A percentile compares a stretch with the other conserved stretches of the same genome.
Evolutionary conservation across 1,140 invertebrate species (phyloP).

Genomic region (Megalopta genalis): DNA sequence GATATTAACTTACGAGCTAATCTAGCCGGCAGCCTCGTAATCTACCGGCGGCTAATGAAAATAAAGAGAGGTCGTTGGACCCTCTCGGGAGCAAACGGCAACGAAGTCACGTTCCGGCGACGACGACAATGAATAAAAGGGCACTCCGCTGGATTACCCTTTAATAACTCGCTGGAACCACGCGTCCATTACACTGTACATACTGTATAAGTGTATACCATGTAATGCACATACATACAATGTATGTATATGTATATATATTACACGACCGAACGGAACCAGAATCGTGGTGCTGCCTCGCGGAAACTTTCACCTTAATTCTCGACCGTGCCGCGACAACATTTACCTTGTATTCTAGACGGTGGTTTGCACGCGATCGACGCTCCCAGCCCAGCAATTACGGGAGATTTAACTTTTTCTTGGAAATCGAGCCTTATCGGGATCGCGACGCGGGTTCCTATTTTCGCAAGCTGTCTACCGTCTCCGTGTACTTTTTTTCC

Average conservation of each 20-base stretch:
- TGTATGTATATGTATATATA: no score
- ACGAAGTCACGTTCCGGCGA: slow-evolving; percentile 41
- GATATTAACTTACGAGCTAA: slow-evolving; percentile 46
- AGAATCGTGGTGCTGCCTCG: background rate
- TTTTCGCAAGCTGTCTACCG: no score
- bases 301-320: slow-evolving; percentile 32
- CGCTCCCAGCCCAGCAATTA: background rate
- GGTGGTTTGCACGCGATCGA: slow-evolving; percentile 22
- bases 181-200: slow-evolving; percentile 18
- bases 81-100: slow-evolving; percentile 47
- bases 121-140: slow-evolving; percentile 47
- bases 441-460: no score
- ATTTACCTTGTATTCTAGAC: slow-evolving; percentile 16
- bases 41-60: slow-evolving; percentile 46
- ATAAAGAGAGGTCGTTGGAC: slow-evolving; percentile 42
- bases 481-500: no score
- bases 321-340: background rate
- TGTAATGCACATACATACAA: no score
- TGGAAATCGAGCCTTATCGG: no score
- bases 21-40: slow-evolving; percentile 33
- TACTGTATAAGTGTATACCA: background rate
- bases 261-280: background rate
- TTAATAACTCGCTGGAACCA: slow-evolving; percentile 34
- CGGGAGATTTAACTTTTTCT: no score
- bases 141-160: slow-evolving; percentile 36